These are phyloP conservation scores for Xiphophorus maculatus DNA, from an alignment of 2,113 vertebrate species.

Conservation along the genomic window DNA sequence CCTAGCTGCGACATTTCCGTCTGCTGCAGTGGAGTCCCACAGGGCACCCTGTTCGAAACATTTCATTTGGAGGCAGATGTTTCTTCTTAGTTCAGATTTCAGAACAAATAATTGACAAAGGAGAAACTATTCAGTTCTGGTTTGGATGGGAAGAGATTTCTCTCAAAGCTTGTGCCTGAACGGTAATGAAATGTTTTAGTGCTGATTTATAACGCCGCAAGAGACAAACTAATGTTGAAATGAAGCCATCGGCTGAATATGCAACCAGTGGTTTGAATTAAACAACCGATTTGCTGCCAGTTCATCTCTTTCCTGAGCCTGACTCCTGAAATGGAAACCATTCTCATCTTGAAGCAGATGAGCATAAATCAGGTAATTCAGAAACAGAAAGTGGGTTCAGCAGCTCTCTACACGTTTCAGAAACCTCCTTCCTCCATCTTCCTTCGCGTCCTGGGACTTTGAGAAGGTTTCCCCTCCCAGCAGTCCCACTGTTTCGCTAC, in stretches of 20 bases:
- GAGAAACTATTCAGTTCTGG: neutral
- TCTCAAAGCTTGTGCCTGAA: neutral
- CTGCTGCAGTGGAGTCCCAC: neutral
- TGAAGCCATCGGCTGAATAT: neutral
- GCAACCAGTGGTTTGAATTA: neutral
- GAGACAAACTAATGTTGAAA: neutral
- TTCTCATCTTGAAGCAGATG: neutral
- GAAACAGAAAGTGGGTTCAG: neutral
- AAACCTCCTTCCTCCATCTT: conserved; percentile 8
- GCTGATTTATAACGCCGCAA: neutral
- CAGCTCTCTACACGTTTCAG: neutral
- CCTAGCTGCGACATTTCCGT: too few relatives aligned
- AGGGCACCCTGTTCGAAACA: neutral
- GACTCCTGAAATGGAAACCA: neutral
- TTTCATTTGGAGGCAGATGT: neutral
- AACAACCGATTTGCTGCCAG: neutral
- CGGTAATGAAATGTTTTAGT: neutral
- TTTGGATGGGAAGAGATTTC: neutral
- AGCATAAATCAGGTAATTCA: neutral
- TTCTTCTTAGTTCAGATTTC: neutral
- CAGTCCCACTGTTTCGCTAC: neutral
- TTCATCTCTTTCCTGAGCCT: neutral
- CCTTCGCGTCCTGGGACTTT: neutral
- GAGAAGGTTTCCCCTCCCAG: conserved; percentile 12
- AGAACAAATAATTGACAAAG: neutral